These are phyloP conservation scores for Rhagonycha fulva DNA, from an alignment of 2,888 invertebrate species.

Conservation along the genomic window DNA sequence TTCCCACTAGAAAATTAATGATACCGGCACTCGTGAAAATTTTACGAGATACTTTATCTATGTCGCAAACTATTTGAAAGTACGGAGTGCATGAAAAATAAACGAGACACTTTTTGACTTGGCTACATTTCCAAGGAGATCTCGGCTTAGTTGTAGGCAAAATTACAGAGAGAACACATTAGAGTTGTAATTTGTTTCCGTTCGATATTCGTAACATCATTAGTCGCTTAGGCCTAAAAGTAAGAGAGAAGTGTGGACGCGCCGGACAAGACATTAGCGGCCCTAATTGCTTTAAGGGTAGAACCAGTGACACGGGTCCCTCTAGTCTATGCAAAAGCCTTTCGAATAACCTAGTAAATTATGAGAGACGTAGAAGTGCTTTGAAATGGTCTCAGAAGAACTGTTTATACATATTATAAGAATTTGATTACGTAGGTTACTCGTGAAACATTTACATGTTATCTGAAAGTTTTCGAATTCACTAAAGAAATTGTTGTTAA, in stretches of 20 bases:
- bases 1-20: conserved; percentile 22
- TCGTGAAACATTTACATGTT: background rate
- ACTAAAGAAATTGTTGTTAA: background rate
- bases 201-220: conserved; percentile 53
- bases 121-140: conserved; percentile 41
- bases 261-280: conserved; percentile 55
- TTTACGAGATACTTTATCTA: conserved; percentile 28
- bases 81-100: conserved; percentile 43
- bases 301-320: conserved; percentile 31
- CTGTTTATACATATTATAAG: conserved; percentile 7
- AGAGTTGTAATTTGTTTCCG: conserved; percentile 51
- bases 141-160: conserved; percentile 30
- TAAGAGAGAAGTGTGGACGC: conserved; percentile 49
- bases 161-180: conserved; percentile 48
- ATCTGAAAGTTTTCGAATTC: background rate
- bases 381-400: conserved; percentile 29
- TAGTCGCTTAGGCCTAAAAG: conserved; percentile 50
- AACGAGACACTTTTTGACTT: conserved; percentile 41
- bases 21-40: conserved; percentile 24
- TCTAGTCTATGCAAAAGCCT: conserved; percentile 29
- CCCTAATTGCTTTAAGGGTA: conserved; percentile 52
- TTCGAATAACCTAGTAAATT: conserved; percentile 31
- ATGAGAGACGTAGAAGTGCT: conserved; percentile 30
- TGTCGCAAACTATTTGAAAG: conserved; percentile 31
- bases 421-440: conserved; percentile 12